Evolutionary conservation across 2,797 vertebrate genomes (phyloP).

Genomic region (Bufotes viridis): DNA sequence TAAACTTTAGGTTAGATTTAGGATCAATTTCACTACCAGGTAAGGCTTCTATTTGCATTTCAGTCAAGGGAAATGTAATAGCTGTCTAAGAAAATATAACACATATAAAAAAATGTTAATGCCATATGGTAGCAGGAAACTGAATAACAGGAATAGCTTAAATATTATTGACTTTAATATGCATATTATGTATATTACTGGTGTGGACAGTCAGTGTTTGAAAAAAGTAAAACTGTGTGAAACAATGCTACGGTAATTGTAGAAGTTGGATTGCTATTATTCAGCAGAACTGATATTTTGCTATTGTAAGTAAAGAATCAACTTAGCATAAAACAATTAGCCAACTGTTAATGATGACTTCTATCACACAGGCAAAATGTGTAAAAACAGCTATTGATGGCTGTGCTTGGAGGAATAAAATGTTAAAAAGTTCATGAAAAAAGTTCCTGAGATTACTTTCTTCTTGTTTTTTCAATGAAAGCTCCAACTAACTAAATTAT

Average conservation of each 20-base stretch:
- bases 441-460: too few species aligned
- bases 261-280: too few species aligned
- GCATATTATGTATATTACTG: background rate
- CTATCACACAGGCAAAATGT: too few species aligned
- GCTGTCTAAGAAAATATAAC: constrained; percentile 6
- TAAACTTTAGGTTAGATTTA: constrained; percentile 17
- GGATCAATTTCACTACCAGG: constrained; percentile 1
- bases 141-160: background rate
- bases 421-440: too few species aligned
- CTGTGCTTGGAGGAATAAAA: too few species aligned
- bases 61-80: background rate
- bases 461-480: too few species aligned
- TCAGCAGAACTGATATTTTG: background rate
- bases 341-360: too few species aligned
- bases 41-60: constrained; percentile 19
- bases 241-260: too few species aligned
- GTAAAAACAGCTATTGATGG: too few species aligned
- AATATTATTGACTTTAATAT: background rate
- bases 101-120: constrained; percentile 7
- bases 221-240: background rate
- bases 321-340: too few species aligned
- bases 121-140: background rate
- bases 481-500: too few species aligned
- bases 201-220: background rate
- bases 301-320: background rate